A percentile compares a stretch with the other conserved stretches of the same genome.
These are phyloP conservation scores for Coracopsis vasa DNA, from an alignment of 2,113 vertebrate genomes.

Conservation along the genomic window DNA sequence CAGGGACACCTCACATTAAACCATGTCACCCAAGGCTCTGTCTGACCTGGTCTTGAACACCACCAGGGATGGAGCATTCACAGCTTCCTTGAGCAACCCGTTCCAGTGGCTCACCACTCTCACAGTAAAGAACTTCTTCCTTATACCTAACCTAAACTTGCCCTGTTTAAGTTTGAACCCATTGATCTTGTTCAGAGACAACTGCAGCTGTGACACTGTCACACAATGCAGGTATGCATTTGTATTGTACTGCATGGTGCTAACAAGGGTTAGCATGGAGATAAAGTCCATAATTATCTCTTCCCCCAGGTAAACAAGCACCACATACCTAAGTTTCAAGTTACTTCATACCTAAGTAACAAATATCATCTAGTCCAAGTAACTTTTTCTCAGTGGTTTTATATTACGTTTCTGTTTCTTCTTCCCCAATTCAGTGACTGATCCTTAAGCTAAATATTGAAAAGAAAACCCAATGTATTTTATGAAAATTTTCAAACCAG, in stretches of 20 bases:
- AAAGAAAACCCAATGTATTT: background rate
- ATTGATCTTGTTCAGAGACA: background rate
- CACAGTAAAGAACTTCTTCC: background rate
- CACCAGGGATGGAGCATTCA: background rate
- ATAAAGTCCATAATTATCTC: background rate
- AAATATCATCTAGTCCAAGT: background rate
- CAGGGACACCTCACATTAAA: background rate
- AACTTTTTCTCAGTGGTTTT: background rate
- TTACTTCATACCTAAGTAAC: too few species aligned
- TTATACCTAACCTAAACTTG: background rate
- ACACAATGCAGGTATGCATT: background rate
- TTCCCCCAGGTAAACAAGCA: background rate
- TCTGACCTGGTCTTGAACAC: background rate
- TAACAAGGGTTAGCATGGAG: background rate
- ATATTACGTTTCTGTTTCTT: background rate
- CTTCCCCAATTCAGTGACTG: background rate
- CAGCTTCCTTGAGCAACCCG: background rate
- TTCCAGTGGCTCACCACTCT: background rate
- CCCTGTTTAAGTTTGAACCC: background rate
- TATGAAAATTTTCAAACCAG: background rate
- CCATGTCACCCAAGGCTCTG: background rate
- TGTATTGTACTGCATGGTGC: background rate
- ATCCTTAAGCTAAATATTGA: background rate
- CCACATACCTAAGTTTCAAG: background rate
- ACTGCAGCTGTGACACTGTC: background rate